phyloP scores from a whole-genome alignment of 2,797 vertebrate species.

The Nannoperca australis region DNA sequence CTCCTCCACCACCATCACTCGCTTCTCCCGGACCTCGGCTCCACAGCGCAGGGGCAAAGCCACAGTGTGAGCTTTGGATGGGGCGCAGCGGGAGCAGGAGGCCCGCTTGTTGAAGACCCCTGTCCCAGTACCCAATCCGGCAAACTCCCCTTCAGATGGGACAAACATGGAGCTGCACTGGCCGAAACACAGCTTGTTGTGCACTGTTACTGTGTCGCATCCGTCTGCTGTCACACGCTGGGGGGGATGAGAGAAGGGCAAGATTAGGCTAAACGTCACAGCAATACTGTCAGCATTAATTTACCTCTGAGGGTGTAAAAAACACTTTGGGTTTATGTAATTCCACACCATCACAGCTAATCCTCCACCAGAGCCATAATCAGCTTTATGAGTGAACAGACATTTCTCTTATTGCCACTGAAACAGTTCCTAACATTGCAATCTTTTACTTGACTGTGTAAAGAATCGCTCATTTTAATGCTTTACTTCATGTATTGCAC shows the following conservation, averaged over 20 bases:
- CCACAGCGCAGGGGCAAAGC: conserved; percentile 80
- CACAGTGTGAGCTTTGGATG: conserved; percentile 72
- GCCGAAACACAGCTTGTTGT: conserved; percentile 87
- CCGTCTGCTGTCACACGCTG: conserved; percentile 83
- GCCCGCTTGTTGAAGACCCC: conserved; percentile 42
- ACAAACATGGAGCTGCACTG: conserved; percentile 88
- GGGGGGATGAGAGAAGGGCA: conserved; percentile 21
- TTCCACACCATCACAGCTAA: conserved; percentile 27
- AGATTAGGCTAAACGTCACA: conserved; percentile 33
- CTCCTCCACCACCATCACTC: conserved; percentile 85
- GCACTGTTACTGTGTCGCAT: conserved; percentile 79
- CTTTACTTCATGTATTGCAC: neutral
- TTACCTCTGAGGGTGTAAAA: conserved; percentile 29
- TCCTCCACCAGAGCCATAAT: conserved; percentile 18
- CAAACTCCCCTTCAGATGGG: conserved; percentile 74
- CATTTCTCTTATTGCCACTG: conserved; percentile 22
- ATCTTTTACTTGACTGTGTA: neutral
- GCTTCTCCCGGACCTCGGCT: conserved; percentile 59
- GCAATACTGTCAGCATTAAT: conserved; percentile 22
- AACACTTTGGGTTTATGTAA: conserved; percentile 24
- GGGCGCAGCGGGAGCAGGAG: conserved; percentile 85
- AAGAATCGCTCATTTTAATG: conserved; percentile 1
- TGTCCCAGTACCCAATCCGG: neutral
- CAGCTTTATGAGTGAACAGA: conserved; percentile 35
- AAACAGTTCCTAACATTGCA: neutral